Percentiles rank a stretch among this genome's conserved stretches.
phyloP scores from a whole-genome alignment of 2,888 invertebrate genomes.

The Alcis repandata region DNA sequence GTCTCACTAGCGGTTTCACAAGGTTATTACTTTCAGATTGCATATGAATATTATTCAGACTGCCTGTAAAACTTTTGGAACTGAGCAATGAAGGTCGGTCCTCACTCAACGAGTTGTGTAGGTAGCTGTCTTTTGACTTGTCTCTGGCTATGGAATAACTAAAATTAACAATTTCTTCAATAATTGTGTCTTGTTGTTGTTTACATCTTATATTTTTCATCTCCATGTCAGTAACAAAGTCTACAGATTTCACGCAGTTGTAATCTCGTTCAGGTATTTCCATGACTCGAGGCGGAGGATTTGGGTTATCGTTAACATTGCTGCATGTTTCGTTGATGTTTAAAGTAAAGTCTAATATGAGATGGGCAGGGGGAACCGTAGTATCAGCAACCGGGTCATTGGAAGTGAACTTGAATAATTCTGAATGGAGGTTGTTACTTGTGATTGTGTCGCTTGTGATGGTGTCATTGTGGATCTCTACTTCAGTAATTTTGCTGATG shows the following conservation, averaged over 20 bases:
- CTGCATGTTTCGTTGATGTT: conserved; percentile 64
- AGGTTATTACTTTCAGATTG: conserved; percentile 64
- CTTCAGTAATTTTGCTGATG: conserved; percentile 42
- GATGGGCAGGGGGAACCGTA: conserved; percentile 56
- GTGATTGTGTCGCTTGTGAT: no score
- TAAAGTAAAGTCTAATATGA: conserved; percentile 69
- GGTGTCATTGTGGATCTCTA: conserved; percentile 14
- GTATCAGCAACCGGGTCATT: conserved; percentile 22
- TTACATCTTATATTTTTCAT: conserved; percentile 21
- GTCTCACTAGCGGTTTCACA: conserved; percentile 85
- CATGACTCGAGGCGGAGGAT: conserved; percentile 43
- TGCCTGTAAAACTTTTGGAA: conserved; percentile 79
- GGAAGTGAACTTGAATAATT: conserved; percentile 26
- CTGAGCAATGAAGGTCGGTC: conserved; percentile 70
- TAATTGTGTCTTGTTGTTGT: conserved; percentile 37
- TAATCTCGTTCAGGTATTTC: conserved; percentile 77
- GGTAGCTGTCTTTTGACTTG: conserved; percentile 48
- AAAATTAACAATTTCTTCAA: conserved; percentile 50
- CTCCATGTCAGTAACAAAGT: conserved; percentile 52
- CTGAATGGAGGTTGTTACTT: conserved; percentile 23
- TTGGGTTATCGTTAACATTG: conserved; percentile 44
- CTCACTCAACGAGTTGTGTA: conserved; percentile 54
- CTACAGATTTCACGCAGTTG: conserved; percentile 55
- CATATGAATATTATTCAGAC: conserved; percentile 77
- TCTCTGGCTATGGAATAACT: conserved; percentile 57